Evolutionary conservation across 1,140 invertebrate species (phyloP).

Genomic region (Ceratitis capitata): DNA sequence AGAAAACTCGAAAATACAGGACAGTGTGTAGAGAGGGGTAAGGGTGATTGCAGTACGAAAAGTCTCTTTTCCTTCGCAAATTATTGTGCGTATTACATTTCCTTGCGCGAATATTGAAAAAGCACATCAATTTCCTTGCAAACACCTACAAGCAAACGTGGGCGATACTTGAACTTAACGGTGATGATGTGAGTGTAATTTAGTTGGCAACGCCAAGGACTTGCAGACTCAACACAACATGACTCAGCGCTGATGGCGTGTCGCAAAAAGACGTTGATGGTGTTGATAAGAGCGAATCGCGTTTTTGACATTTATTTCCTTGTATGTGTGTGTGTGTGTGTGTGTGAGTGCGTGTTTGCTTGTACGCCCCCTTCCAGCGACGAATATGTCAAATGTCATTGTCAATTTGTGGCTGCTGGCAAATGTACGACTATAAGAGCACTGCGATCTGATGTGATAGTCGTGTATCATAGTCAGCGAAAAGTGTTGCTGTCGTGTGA

Average conservation of each 20-base stretch:
- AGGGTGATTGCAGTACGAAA: not conserved
- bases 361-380: not conserved
- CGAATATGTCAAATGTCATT: slow-evolving; percentile 34
- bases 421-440: not conserved
- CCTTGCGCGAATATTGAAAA: slow-evolving; percentile 29
- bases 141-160: not conserved
- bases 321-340: not conserved
- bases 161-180: not conserved
- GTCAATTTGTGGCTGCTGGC: slow-evolving; percentile 8
- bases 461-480: not conserved
- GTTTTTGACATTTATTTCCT: not conserved
- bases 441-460: not conserved
- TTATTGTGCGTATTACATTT: slow-evolving; percentile 27
- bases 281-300: not conserved
- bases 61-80: slow-evolving; percentile 18
- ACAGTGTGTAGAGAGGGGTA: not conserved
- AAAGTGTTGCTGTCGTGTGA: not conserved
- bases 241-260: not conserved
- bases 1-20: no score
- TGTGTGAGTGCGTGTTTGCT: not conserved
- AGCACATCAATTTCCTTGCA: slow-evolving; percentile 22
- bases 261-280: not conserved
- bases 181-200: not conserved
- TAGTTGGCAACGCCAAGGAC: not conserved
- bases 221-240: not conserved